Percentiles rank a stretch among this genome's conserved stretches.
Conservation (phyloP, 2,113 vertebrate species). For the Dipodomys spectabilis region DNA sequence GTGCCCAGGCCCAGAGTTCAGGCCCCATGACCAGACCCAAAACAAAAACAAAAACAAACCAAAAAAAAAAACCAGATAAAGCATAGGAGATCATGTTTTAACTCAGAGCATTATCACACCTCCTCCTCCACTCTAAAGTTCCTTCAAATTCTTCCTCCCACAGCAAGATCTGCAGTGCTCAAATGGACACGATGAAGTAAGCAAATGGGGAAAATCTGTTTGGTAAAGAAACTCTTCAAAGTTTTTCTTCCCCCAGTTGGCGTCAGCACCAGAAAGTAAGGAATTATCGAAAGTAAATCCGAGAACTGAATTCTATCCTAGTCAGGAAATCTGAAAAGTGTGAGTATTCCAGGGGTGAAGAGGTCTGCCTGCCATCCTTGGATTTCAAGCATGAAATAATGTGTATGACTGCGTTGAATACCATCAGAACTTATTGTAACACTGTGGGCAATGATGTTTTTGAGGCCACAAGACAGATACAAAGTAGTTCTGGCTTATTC, state of each 20-base stretch:
- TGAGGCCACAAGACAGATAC: not conserved
- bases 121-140: not conserved
- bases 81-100: not conserved
- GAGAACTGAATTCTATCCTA: not conserved
- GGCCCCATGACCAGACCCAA: too few relatives aligned
- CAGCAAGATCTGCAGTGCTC: not conserved
- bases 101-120: not conserved
- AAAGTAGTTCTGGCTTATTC: not conserved
- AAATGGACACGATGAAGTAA: not conserved
- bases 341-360: not conserved
- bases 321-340: slow-evolving; percentile 5
- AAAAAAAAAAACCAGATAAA: not conserved
- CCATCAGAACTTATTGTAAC: not conserved
- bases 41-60: too few relatives aligned
- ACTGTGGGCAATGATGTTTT: not conserved
- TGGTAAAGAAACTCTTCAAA: not conserved
- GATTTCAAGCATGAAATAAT: not conserved
- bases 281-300: not conserved
- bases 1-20: too few relatives aligned
- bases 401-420: not conserved
- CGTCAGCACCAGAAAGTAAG: not conserved
- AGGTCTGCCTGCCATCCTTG: not conserved
- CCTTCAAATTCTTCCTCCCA: not conserved
- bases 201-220: not conserved
- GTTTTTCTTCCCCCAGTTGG: not conserved